phyloP scores from a whole-genome alignment of 2,113 vertebrate genomes.

The Syngnathoides biaculeatus region DNA sequence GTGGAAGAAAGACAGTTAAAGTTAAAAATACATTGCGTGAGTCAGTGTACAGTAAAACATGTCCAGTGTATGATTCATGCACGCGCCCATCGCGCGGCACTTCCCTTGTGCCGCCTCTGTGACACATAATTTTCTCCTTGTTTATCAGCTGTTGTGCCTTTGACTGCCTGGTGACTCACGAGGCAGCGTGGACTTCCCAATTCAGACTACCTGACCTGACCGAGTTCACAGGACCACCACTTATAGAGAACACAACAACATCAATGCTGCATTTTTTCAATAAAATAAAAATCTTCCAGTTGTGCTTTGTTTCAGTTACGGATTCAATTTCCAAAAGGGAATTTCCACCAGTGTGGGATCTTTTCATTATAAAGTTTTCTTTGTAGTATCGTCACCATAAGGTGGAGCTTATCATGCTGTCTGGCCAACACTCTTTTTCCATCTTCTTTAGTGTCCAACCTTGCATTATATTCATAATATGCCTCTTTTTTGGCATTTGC shows the following conservation, averaged over 20 bases:
- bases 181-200: constrained; percentile 15
- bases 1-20: constrained; percentile 10
- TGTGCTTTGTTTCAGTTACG: no score
- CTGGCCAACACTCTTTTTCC: no score
- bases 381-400: no score
- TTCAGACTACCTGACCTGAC: constrained; percentile 34
- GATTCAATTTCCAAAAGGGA: no score
- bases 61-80: constrained; percentile 26
- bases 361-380: no score
- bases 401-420: neutral
- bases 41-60: constrained; percentile 31
- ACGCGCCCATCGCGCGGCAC: constrained; percentile 18
- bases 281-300: neutral
- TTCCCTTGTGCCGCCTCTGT: constrained; percentile 16
- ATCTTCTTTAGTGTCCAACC: no score
- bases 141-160: constrained; percentile 21
- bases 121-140: constrained; percentile 39
- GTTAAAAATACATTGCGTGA: constrained; percentile 26
- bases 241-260: neutral
- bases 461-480: no score
- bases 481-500: no score
- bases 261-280: neutral
- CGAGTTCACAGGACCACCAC: neutral
- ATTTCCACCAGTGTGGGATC: no score
- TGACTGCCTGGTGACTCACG: constrained; percentile 24